Base-by-base conservation (phyloP, 2,888 invertebrate genomes). In the Rhorus exstirpatorius region DNA sequence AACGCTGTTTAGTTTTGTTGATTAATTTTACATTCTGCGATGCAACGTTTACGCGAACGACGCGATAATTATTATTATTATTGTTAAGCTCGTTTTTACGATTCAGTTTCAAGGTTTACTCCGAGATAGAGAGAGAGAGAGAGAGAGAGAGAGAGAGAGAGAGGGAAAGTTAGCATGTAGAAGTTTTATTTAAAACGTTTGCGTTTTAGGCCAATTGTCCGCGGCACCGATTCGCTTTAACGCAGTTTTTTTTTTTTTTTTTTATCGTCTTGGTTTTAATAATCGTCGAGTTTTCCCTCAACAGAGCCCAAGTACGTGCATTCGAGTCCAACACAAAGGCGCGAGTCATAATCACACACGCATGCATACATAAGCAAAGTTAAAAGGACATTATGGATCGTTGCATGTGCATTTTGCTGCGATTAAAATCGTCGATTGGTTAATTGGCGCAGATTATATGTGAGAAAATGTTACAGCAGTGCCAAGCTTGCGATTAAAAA, bases 221-320 rank as follows among this genome's bases (percentile, higher is more conserved):
- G 41, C 26, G 17, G 71, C 14, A 35, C 60, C 46, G 58, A 71
- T 58, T 31, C 17, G 55, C 44, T 55, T 60, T 51, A 51, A 38
- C 38, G 51, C 51, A 21, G 51, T 38, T 49, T 35, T 35, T 51
- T 31, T 31, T 44, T 8, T 26, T 14, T 58, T 63, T 55, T 70
- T 75, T 55, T 84, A 80, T 72, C 58, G 58, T 74, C 17, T 58
- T 35, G 26, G 12, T 58, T 53, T 70, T 41, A 55, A 49, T 14
- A 70, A 35, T 44, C 67, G 46, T 58, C 17, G 58, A 63, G 53
- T 63, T 70, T 61, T 75, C 70, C 75, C 51, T 83, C 58, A 58
- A 71, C 41, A 17, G 63, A 75, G 72, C 26, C 51, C 81, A 75
- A 84, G 80, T 76, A 70, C 79, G 19, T 75, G 70, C 68, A 44